Evolutionary conservation across 2,888 invertebrate genomes (phyloP).

Genomic region (Caenorhabditis plicata): DNA sequence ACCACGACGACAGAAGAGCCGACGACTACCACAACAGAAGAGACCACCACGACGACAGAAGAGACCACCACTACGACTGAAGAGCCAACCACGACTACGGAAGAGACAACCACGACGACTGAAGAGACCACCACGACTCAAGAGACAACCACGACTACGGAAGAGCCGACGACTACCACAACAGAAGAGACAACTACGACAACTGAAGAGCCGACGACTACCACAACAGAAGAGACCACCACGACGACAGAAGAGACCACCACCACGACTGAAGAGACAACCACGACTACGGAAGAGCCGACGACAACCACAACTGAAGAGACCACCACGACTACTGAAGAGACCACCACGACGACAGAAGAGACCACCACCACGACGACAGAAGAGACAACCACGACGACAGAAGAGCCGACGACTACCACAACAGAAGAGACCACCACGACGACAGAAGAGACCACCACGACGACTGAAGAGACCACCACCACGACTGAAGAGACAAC

Average conservation of each 20-base stretch:
- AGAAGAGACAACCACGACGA: constrained; percentile 5
- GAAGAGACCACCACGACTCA: constrained; percentile 1
- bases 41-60: constrained; percentile 7
- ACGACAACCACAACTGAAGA: too few relatives aligned
- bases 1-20: constrained; percentile 8
- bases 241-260: constrained; percentile 6
- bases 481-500: too few relatives aligned
- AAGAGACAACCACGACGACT: constrained; percentile 3
- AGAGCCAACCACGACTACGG: too few relatives aligned
- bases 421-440: constrained; percentile 11
- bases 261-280: not conserved
- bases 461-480: constrained; percentile 8
- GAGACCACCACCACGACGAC: constrained; percentile 3
- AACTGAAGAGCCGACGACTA: constrained; percentile 5
- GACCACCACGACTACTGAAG: constrained; percentile 6
- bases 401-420: constrained; percentile 3
- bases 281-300: constrained; percentile 2
- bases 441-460: constrained; percentile 3
- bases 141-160: constrained; percentile 7
- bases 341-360: constrained; percentile 6
- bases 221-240: constrained; percentile 5
- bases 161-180: not conserved
- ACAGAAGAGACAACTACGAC: constrained; percentile 6
- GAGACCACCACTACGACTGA: too few relatives aligned
- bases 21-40: constrained; percentile 10